phyloP scores from a whole-genome alignment of 2,888 invertebrate species.

The Acholoe squamosa region DNA sequence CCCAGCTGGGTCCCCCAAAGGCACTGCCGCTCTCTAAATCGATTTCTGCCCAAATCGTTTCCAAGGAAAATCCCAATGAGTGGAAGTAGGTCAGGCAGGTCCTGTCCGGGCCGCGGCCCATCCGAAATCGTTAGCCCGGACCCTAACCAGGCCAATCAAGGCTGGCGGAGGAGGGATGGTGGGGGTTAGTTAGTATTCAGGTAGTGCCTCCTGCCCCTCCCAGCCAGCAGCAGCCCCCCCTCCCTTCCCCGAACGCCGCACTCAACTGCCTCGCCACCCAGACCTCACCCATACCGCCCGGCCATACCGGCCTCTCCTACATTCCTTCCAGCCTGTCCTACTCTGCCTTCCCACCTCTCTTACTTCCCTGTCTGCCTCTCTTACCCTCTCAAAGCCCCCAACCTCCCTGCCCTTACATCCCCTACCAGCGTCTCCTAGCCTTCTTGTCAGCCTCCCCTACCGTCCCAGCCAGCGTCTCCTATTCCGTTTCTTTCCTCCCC shows the following conservation, averaged over 20 bases:
- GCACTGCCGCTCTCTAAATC: slow-evolving; percentile 30
- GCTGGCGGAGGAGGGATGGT: background rate
- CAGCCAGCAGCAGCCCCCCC: background rate
- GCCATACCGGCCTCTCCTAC: too few relatives aligned
- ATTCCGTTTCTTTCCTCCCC: too few relatives aligned
- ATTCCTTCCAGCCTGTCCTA: too few relatives aligned
- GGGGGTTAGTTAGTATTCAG: slow-evolving; percentile 13
- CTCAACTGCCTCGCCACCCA: background rate
- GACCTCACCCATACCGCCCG: too few relatives aligned
- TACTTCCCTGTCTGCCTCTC: too few relatives aligned
- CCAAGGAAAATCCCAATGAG: slow-evolving; percentile 45
- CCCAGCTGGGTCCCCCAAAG: background rate
- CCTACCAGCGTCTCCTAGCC: too few relatives aligned
- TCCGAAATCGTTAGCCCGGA: slow-evolving; percentile 53
- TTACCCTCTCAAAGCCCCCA: too few relatives aligned
- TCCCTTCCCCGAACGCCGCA: background rate
- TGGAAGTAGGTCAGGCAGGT: slow-evolving; percentile 48
- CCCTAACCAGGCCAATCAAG: slow-evolving; percentile 53
- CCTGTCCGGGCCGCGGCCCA: slow-evolving; percentile 17
- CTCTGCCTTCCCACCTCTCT: too few relatives aligned
- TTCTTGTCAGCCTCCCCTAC: too few relatives aligned
- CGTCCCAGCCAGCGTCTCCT: too few relatives aligned
- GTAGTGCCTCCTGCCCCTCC: background rate
- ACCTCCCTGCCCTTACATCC: too few relatives aligned
- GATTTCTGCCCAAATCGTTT: slow-evolving; percentile 30